Evolutionary conservation across 2,113 vertebrate species (phyloP).

Genomic region (Sander lucioperca): DNA sequence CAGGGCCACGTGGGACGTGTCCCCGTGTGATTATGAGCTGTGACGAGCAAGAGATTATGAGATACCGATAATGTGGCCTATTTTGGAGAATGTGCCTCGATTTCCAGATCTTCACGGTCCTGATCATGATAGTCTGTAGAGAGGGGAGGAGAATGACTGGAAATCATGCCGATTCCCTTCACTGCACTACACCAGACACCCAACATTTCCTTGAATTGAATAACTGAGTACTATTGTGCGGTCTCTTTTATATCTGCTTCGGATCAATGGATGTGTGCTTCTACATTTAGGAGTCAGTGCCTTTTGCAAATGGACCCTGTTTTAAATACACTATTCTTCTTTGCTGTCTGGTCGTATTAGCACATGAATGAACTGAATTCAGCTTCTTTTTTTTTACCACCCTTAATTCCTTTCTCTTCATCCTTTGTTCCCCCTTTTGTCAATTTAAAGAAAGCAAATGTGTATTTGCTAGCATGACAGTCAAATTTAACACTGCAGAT

Average conservation of each 20-base stretch:
- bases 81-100: conserved; percentile 58
- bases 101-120: conserved; percentile 64
- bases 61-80: conserved; percentile 57
- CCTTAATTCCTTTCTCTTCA: background rate
- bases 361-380: background rate
- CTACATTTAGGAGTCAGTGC: background rate
- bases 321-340: background rate
- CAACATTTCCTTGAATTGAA: conserved; percentile 21
- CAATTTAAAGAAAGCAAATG: background rate
- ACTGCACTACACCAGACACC: conserved; percentile 3
- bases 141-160: conserved; percentile 44
- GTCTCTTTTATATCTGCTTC: conserved; percentile 12
- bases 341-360: background rate
- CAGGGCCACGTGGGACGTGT: conserved; percentile 33
- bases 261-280: background rate
- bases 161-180: conserved; percentile 42
- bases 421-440: background rate
- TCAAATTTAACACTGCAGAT: background rate
- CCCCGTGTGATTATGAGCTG: conserved; percentile 62
- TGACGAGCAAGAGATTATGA: conserved; percentile 60
- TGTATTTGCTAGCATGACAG: background rate
- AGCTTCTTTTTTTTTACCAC: background rate
- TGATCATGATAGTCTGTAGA: conserved; percentile 31
- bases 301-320: background rate
- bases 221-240: conserved; percentile 12